Evolutionary conservation across 92 coral and sea anemone species (phyloP).

Genomic region (Epizoanthus illoricatus): DNA sequence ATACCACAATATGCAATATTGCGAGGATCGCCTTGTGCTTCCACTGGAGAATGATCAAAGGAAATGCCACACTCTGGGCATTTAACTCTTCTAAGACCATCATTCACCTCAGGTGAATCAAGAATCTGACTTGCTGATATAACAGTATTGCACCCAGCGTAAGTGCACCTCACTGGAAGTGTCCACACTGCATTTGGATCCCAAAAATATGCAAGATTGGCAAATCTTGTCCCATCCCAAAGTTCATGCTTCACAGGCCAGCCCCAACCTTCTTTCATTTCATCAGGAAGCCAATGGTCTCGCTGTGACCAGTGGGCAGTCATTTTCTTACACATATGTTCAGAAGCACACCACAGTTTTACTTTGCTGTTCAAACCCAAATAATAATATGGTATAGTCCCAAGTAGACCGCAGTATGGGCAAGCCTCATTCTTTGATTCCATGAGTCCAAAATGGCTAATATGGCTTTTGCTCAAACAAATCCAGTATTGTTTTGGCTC

Average conservation of each 20-base stretch:
- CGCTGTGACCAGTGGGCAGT: constrained; percentile 41
- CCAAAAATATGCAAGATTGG: constrained; percentile 54
- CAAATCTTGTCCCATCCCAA: constrained; percentile 57
- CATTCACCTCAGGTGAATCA: constrained; percentile 48
- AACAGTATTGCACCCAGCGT: constrained; percentile 41
- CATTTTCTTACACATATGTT: constrained; percentile 49
- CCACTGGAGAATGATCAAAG: constrained; percentile 36
- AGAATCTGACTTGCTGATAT: constrained; percentile 46
- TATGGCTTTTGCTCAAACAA: constrained; percentile 48
- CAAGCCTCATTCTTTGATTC: constrained; percentile 43
- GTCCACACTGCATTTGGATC: constrained; percentile 45
- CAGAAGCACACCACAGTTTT: constrained; percentile 39
- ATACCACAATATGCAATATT: constrained; percentile 59
- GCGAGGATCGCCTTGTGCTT: constrained; percentile 54
- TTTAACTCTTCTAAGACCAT: constrained; percentile 18
- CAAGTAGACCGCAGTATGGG: constrained; percentile 45
- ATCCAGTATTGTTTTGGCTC: constrained; percentile 50
- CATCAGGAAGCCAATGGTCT: constrained; percentile 51
- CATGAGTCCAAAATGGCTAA: constrained; percentile 51
- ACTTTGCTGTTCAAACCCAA: constrained; percentile 25
- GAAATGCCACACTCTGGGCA: constrained; percentile 47
- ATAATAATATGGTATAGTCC: constrained; percentile 44
- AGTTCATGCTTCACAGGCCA: constrained; percentile 34
- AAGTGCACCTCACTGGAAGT: constrained; percentile 51
- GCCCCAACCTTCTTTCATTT: constrained; percentile 42